A percentile compares a stretch with the other conserved stretches of the same genome.
Evolutionary conservation across 2,888 invertebrate genomes (phyloP).

Genomic region (Drosophila koepferae): DNA sequence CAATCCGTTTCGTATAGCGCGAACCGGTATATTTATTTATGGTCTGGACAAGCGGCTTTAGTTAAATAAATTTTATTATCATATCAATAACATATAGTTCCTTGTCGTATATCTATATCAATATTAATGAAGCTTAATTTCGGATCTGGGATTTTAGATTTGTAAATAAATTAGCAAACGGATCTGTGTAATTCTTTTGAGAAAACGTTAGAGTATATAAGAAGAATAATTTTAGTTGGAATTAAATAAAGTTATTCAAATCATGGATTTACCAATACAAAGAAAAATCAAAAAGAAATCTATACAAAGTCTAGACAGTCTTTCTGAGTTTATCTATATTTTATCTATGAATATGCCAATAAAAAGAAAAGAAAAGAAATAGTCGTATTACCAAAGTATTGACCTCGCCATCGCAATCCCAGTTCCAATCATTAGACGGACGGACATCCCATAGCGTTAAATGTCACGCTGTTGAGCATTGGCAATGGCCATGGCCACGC

Average conservation of each 20-base stretch:
- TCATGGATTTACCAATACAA: too few species aligned
- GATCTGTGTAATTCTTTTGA: not conserved
- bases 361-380: not conserved
- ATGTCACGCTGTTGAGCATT: constrained; percentile 69
- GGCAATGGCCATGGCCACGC: constrained; percentile 63
- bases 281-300: too few species aligned
- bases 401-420: not conserved
- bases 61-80: constrained; percentile 32
- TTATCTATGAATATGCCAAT: too few species aligned
- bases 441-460: constrained; percentile 44
- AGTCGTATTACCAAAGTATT: not conserved
- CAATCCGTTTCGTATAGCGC: constrained; percentile 17
- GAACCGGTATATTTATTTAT: constrained; percentile 45
- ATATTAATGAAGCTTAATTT: constrained; percentile 30
- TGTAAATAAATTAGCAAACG: constrained; percentile 44
- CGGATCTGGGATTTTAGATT: constrained; percentile 14
- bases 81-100: constrained; percentile 32
- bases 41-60: constrained; percentile 35
- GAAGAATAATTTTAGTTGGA: not conserved
- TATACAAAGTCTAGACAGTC: too few species aligned
- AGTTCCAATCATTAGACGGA: constrained; percentile 10
- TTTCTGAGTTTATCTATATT: too few species aligned
- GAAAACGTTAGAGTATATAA: not conserved
- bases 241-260: not conserved
- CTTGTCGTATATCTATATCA: constrained; percentile 1